Conservation (phyloP, 2,797 vertebrate species). For the Danio choprae region DNA sequence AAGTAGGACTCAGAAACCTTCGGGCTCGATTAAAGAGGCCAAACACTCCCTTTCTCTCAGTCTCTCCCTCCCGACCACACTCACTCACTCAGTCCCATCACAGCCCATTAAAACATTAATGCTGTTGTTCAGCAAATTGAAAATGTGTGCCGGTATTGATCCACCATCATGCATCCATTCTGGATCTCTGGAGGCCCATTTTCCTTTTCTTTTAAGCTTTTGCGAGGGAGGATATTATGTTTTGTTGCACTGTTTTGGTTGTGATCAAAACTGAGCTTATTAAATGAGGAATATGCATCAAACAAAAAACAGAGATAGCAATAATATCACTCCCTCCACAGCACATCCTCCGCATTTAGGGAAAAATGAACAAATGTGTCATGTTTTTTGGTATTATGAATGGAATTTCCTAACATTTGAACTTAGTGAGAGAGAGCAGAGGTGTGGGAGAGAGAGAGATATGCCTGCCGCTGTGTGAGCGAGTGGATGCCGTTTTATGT, state of each 20-base stretch:
- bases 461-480: constrained; percentile 14
- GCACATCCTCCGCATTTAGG: constrained; percentile 4
- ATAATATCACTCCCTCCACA: neutral
- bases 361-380: neutral
- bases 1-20: constrained; percentile 58
- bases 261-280: neutral
- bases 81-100: constrained; percentile 40
- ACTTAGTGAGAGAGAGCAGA: neutral
- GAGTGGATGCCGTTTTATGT: constrained; percentile 54
- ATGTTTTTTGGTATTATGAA: neutral
- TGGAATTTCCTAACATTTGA: constrained; percentile 24
- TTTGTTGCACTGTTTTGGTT: neutral
- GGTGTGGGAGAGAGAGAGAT: neutral
- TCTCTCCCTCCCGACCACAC: constrained; percentile 5
- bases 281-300: neutral
- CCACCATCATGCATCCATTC: constrained; percentile 52
- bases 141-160: constrained; percentile 56
- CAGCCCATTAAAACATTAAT: constrained; percentile 53
- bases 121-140: constrained; percentile 53
- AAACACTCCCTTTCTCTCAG: constrained; percentile 4
- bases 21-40: constrained; percentile 50
- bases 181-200: constrained; percentile 52
- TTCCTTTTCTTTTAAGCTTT: constrained; percentile 48
- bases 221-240: constrained; percentile 22
- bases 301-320: neutral